Evolutionary conservation across 2,797 vertebrate species (phyloP).

Genomic region (Hybognathus amarus): DNA sequence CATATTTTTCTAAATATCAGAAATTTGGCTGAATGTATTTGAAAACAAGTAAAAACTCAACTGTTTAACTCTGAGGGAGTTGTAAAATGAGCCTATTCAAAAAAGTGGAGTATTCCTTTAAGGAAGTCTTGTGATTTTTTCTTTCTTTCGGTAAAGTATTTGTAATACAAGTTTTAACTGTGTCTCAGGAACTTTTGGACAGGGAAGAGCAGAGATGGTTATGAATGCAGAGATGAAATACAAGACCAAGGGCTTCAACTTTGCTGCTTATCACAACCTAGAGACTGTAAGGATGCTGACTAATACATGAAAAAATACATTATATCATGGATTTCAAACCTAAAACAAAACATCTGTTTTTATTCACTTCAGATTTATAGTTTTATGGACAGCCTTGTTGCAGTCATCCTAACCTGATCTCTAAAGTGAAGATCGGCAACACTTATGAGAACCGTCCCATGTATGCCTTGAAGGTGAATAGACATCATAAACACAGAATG

Average conservation of each 20-base stretch:
- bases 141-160: neutral
- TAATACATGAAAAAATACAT: neutral
- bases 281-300: constrained; percentile 64
- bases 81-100: too few relatives aligned
- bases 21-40: too few relatives aligned
- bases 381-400: constrained; percentile 82
- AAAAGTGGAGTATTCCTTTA: too few relatives aligned
- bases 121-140: neutral
- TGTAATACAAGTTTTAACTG: neutral
- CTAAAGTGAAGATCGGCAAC: constrained; percentile 81
- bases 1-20: too few relatives aligned
- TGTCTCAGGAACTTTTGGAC: constrained; percentile 79
- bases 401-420: constrained; percentile 77
- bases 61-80: too few relatives aligned
- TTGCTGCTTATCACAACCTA: constrained; percentile 76
- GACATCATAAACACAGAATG: neutral
- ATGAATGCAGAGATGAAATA: constrained; percentile 69
- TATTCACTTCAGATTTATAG: constrained; percentile 77
- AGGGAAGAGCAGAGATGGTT: constrained; percentile 82
- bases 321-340: neutral
- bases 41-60: too few relatives aligned
- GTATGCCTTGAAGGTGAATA: constrained; percentile 85
- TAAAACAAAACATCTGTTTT: neutral
- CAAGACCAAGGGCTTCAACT: constrained; percentile 76
- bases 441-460: constrained; percentile 86